Conservation (phyloP, 2,888 invertebrate genomes). For the Argyresthia goedartella region DNA sequence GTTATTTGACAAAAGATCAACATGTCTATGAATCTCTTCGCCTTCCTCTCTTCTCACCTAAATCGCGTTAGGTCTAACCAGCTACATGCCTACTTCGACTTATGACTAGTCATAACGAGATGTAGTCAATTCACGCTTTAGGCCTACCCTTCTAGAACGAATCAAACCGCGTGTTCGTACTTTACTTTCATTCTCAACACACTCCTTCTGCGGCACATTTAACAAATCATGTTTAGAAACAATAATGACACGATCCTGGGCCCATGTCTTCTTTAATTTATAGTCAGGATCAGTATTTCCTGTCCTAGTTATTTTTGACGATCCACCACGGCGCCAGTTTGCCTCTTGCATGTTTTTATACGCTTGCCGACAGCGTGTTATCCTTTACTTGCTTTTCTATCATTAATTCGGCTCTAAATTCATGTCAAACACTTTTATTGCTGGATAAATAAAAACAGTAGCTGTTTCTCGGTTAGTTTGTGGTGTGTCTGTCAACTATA, state of each 20-base stretch:
- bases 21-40: too few species aligned
- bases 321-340: conserved; percentile 31
- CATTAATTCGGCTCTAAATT: conserved; percentile 34
- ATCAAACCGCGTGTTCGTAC: too few species aligned
- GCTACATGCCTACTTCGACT: too few species aligned
- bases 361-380: conserved; percentile 11
- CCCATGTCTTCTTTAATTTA: conserved; percentile 36
- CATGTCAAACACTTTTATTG: conserved; percentile 61
- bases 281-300: conserved; percentile 36
- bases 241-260: conserved; percentile 30
- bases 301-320: conserved; percentile 36
- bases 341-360: conserved; percentile 32
- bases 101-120: too few species aligned
- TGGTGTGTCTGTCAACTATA: conserved; percentile 21
- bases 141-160: too few species aligned
- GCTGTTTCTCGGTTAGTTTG: conserved; percentile 21
- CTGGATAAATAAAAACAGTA: conserved; percentile 58
- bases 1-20: too few species aligned
- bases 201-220: not conserved
- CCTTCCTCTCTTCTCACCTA: too few species aligned
- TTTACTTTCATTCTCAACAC: not conserved
- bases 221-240: conserved; percentile 2
- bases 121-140: too few species aligned
- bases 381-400: conserved; percentile 17
- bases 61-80: too few species aligned